Conservation (phyloP, 1,140 invertebrate genomes). For the Drosophila persimilis region DNA sequence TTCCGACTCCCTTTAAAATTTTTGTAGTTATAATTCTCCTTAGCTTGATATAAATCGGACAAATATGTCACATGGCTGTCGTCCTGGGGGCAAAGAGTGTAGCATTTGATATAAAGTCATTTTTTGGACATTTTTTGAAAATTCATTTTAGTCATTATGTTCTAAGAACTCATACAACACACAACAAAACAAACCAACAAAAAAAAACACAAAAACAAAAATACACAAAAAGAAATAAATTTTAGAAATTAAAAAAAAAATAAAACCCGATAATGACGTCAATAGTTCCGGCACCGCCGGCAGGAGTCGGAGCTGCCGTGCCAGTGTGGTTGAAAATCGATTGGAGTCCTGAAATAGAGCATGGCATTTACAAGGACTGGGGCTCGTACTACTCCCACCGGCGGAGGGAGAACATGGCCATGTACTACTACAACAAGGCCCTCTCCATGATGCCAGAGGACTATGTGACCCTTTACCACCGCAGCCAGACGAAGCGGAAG, state of each 20-base stretch:
- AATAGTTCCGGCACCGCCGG: conserved; percentile 14
- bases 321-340: conserved; percentile 64
- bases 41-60: no score
- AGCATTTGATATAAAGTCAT: no score
- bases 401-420: conserved; percentile 53
- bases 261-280: conserved; percentile 39
- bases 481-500: conserved; percentile 62
- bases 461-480: conserved; percentile 49
- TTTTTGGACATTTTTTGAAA: no score
- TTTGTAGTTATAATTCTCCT: no score
- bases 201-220: not conserved
- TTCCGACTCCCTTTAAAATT: no score
- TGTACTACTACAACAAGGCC: conserved; percentile 68
- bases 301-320: conserved; percentile 24
- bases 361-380: conserved; percentile 72
- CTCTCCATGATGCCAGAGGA: conserved; percentile 45
- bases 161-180: no score
- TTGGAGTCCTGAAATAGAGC: conserved; percentile 64
- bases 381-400: conserved; percentile 63
- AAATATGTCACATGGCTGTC: no score
- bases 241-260: conserved; percentile 3
- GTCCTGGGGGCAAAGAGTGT: no score
- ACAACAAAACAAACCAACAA: no score
- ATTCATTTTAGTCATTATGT: no score
- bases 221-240: conserved; percentile 13